These are phyloP conservation scores for Murina feae DNA, from an alignment of 2,113 vertebrate species.

Conservation along the genomic window DNA sequence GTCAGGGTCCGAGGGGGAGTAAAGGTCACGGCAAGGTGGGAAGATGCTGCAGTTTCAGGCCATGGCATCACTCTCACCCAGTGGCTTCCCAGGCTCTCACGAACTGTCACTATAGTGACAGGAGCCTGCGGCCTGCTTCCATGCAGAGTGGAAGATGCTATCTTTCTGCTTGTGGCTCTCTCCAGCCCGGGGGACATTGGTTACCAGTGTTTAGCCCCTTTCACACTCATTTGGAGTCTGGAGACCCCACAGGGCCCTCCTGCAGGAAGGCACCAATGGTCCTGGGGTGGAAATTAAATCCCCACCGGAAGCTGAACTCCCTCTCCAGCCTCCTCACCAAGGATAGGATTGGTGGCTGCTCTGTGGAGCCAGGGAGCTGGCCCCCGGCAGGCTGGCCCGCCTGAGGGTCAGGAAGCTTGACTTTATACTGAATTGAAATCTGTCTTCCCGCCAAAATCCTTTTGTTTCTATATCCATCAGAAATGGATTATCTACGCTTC, in stretches of 20 bases:
- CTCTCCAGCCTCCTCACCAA: neutral
- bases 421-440: neutral
- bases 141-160: neutral
- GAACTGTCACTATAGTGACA: neutral
- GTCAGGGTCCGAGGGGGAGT: neutral
- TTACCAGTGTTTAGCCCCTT: neutral
- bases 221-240: neutral
- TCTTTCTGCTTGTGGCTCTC: neutral
- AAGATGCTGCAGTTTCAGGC: neutral
- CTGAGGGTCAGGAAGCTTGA: neutral
- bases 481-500: neutral
- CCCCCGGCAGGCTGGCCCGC: neutral
- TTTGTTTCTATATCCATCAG: conserved; percentile 13
- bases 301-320: fast-evolving
- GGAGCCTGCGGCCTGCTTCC: neutral
- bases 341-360: neutral
- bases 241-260: neutral
- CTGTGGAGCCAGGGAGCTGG: neutral
- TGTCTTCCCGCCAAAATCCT: neutral
- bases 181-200: neutral
- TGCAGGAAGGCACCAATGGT: neutral
- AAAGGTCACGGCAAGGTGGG: neutral
- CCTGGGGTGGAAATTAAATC: neutral
- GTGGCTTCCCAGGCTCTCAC: neutral
- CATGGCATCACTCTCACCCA: neutral